Conservation (phyloP, 1,140 invertebrate species). For the Drosophila kurseongensis region DNA sequence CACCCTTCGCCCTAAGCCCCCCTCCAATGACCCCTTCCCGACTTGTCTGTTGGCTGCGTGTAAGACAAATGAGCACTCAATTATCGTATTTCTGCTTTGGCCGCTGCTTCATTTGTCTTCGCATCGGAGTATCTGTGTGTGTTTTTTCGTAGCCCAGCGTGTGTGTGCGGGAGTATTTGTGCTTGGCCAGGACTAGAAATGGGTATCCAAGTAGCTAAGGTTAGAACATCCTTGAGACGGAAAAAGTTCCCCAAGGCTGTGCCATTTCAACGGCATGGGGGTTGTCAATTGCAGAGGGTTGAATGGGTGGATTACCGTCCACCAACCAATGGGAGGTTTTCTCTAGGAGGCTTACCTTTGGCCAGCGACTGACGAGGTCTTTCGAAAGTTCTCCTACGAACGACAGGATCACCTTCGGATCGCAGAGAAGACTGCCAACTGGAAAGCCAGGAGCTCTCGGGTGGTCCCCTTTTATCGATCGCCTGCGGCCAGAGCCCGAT, state of each 20-base stretch:
- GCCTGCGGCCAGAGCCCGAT: constrained; percentile 2
- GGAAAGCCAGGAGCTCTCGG: constrained; percentile 17
- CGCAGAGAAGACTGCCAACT: background rate
- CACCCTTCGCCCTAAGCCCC: background rate
- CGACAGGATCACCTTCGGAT: background rate
- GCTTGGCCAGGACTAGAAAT: constrained; percentile 4
- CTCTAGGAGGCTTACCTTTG: no score
- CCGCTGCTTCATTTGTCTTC: constrained; percentile 75
- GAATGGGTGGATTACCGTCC: no score
- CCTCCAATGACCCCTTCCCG: constrained; percentile 1
- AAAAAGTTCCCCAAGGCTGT: no score
- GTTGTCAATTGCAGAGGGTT: background rate
- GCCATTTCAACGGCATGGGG: background rate
- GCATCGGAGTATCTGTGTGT: constrained; percentile 1
- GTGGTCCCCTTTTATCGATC: constrained; percentile 31
- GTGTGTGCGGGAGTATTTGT: background rate
- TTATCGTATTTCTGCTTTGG: constrained; percentile 81
- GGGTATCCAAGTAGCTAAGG: background rate
- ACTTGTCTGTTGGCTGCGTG: constrained; percentile 56
- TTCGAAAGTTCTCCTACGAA: background rate
- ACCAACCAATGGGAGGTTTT: no score
- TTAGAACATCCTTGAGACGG: background rate
- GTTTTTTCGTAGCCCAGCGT: background rate
- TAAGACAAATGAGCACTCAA: constrained; percentile 82
- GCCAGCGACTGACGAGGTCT: no score